Base-by-base conservation (phyloP, 2,888 invertebrate species). In the Drosophila rellima region DNA sequence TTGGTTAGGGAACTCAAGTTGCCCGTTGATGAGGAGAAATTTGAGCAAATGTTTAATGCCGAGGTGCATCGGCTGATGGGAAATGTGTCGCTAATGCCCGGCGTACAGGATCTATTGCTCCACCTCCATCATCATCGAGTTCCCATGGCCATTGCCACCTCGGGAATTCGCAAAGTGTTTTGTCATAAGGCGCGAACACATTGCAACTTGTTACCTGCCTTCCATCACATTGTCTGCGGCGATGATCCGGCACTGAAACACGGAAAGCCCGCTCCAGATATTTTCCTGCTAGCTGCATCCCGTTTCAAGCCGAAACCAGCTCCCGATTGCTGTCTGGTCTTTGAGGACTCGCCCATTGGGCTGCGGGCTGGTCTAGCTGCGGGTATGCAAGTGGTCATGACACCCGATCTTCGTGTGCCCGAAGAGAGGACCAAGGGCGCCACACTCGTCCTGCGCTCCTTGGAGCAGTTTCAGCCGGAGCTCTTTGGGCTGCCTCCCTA, bases 291-390 rank as follows among this genome's bases (percentile, higher is more conserved):
- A 0, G 95, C 96, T 51, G 96, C 96, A 0, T 92, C 93, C 0
- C 93, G 97, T 70, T 97, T 97, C 91, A 92, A 93, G 0, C 94
- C 95, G 60, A 93, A 93, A 73, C 95, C 96, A n/a, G 96, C 95
- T 95, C 94, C 95, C 10, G 93, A 80, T 2, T 29, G 73, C 2
- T 96, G 96, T 87, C 92, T 98, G 61, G 97, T 97, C 3, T 96
- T 98, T 91, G 98, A 98, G 93, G 98, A 98, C 92, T 96, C 98
- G 0, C 96, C 96, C 0, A 96, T 96, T 90, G 98, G 98, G 1
- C 96, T 97, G 0, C 93, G 94, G 31, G 96, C 96, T 0, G 97
- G 95, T 0, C 74, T 94, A 11, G 93, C 94, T 4, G 97, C 98
- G 0, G 96, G 96, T 6, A 98, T 98, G 97, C 96, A 96, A 91